Conservation (phyloP, 2,888 invertebrate genomes). For the Malachius bipustulatus region DNA sequence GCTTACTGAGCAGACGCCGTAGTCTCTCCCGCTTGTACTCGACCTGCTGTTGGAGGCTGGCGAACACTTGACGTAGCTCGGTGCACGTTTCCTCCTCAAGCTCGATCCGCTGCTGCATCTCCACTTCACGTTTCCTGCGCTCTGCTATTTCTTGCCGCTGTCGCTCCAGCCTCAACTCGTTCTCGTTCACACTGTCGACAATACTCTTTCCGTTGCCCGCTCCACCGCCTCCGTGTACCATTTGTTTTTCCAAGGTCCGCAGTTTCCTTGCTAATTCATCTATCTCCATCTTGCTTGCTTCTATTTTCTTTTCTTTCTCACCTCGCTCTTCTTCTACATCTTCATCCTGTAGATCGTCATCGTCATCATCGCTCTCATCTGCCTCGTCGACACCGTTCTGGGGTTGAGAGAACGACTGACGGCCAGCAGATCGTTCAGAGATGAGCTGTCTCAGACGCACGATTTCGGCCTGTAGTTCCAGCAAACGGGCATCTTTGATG, state of each 20-base stretch:
- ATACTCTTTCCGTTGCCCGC: conserved; percentile 94
- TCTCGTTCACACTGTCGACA: conserved; percentile 89
- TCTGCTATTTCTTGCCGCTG: conserved; percentile 80
- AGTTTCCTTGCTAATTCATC: conserved; percentile 70
- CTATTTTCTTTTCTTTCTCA: conserved; percentile 35
- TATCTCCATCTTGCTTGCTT: conserved; percentile 48
- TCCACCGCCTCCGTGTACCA: conserved; percentile 89
- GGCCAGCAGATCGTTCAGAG: conserved; percentile 29
- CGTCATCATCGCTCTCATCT: conserved; percentile 17
- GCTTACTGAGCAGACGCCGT: conserved; percentile 79
- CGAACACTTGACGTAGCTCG: conserved; percentile 82
- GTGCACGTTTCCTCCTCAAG: conserved; percentile 86
- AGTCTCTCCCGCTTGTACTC: conserved; percentile 91
- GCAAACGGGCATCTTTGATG: conserved; percentile 88
- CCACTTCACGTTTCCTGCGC: conserved; percentile 69
- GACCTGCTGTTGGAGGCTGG: conserved; percentile 89
- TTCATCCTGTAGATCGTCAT: conserved; percentile 29
- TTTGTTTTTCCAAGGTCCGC: conserved; percentile 79
- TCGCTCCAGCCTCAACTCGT: conserved; percentile 80
- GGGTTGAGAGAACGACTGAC: conserved; percentile 13
- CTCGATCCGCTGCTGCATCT: conserved; percentile 90
- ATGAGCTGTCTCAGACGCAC: conserved; percentile 43
- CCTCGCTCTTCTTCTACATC: conserved; percentile 35
- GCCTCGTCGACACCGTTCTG: conserved; percentile 2
- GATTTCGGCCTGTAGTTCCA: conserved; percentile 94